phyloP scores from a whole-genome alignment of 1,140 invertebrate species.

The Platyscapa corneri region DNA sequence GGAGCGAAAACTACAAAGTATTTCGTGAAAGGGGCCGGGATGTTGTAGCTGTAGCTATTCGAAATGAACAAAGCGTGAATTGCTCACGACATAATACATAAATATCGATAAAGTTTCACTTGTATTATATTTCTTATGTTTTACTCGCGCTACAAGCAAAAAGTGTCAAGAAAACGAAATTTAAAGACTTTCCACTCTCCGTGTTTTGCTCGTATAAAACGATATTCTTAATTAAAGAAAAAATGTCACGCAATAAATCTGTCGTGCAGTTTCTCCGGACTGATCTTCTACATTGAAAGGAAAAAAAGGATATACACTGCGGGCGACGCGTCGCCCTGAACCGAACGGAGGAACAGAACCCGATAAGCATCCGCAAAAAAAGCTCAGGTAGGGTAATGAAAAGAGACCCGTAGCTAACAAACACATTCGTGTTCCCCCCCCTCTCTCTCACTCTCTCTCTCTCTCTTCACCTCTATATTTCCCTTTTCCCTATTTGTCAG shows the following conservation, averaged over 20 bases:
- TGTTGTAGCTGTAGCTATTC: too few species aligned
- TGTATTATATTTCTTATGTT: too few species aligned
- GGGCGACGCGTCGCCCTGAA: not conserved
- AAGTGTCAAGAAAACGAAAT: too few species aligned
- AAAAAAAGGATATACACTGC: not conserved
- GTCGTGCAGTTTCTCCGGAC: constrained; percentile 17
- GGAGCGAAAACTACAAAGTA: too few species aligned
- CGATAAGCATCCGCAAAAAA: constrained; percentile 35
- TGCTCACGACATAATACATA: too few species aligned
- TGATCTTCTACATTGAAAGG: not conserved
- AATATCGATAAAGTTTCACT: too few species aligned
- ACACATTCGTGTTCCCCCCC: not conserved
- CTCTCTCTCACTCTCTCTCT: not conserved
- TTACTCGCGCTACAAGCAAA: too few species aligned
- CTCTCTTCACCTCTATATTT: too few species aligned
- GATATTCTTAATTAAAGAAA: constrained; percentile 30
- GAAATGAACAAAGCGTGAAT: too few species aligned
- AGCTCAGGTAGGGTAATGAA: not conserved
- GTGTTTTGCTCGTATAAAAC: not conserved
- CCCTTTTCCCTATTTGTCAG: not conserved
- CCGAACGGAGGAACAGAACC: not conserved
- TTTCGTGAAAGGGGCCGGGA: too few species aligned
- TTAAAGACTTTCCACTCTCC: too few species aligned
- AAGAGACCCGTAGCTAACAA: constrained; percentile 11
- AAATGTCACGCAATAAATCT: constrained; percentile 1